Evolutionary conservation across 92 coral and sea anemone genomes (phyloP), one percentile per base, ranked within the genome.

Genomic region (Palythoa caribaeorum): DNA sequence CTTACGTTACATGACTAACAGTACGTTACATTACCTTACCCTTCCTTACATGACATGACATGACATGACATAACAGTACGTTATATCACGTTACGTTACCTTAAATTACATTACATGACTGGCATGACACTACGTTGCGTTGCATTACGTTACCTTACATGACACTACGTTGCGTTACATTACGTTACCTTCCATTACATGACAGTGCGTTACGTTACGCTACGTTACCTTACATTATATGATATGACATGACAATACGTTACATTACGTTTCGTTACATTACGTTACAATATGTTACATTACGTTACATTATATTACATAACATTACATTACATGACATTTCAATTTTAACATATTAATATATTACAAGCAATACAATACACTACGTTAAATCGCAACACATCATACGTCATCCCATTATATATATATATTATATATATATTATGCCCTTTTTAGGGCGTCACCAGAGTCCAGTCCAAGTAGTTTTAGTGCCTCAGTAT

Each of bases 91-190:
- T 68, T 68, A 17, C 73, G 1, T 68, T 1, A 3, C 73, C 3
- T 68, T 10, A 28, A 6, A 35, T 15, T 69, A 69, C 73, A 35
- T 69, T 15, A 17, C 73, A 35, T 10, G 17, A 20, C 73, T 48
- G n/a, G n/a, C n/a, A n/a, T n/a, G 7, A 78, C 74, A 15, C 21
- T 59, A 78, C 66, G 74, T 53, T 59, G 51, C 66, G 74, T n/a
- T n/a, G n/a, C n/a, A n/a, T 54, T 35, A 79, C 85, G 53, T 55
- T 12, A 79, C 85, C 28, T 28, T 28, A 28, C 28, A 28, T 28
- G 0, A 28, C 28, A 28, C 35, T 62, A 79, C 84, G n/a, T 19
- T 37, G 52, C 84, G 52, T 19, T 3, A 79, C 84, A 38, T 48
- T 37, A 79, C 36, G n/a, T 54, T 37, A 79, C 84, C 52, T 79